Percentiles rank a stretch among this genome's conserved stretches.
Conservation (phyloP, 2,113 vertebrate species). For the Scopus umbretta region DNA sequence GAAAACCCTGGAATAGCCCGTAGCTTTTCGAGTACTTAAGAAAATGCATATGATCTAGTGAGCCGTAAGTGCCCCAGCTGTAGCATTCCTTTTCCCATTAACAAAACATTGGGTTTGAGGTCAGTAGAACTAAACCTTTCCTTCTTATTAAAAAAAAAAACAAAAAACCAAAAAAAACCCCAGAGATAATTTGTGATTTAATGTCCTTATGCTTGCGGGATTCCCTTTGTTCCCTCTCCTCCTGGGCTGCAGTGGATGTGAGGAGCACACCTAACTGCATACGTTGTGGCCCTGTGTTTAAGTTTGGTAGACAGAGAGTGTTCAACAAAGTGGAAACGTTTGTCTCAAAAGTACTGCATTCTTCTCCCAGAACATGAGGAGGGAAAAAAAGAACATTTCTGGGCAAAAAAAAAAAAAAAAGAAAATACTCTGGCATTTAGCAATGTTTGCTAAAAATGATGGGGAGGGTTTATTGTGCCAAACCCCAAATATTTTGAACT, state of each 20-base stretch:
- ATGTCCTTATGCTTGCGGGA: not conserved
- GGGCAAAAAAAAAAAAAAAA: not conserved
- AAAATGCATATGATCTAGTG: not conserved
- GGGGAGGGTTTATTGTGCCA: not conserved
- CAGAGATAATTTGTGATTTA: not conserved
- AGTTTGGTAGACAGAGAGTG: not conserved
- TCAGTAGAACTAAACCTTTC: not conserved
- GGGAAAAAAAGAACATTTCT: not conserved
- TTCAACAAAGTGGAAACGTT: not conserved
- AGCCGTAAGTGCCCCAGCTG: not conserved
- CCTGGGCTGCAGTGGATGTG: not conserved
- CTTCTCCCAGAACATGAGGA: not conserved
- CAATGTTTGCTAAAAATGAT: not conserved
- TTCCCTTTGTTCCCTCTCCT: not conserved
- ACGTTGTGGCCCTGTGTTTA: not conserved
- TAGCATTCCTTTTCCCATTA: not conserved
- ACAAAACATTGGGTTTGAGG: not conserved
- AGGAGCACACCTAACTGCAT: not conserved
- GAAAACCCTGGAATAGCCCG: constrained; percentile 46
- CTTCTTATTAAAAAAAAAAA: not conserved
- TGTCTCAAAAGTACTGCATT: not conserved
- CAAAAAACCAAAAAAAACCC: not conserved
- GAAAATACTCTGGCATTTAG: not conserved
- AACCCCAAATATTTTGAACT: constrained; percentile 9
- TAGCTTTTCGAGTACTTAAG: not conserved